Base-by-base conservation (phyloP, 2,797 vertebrate genomes). In the Sebastolobus altivelis region DNA sequence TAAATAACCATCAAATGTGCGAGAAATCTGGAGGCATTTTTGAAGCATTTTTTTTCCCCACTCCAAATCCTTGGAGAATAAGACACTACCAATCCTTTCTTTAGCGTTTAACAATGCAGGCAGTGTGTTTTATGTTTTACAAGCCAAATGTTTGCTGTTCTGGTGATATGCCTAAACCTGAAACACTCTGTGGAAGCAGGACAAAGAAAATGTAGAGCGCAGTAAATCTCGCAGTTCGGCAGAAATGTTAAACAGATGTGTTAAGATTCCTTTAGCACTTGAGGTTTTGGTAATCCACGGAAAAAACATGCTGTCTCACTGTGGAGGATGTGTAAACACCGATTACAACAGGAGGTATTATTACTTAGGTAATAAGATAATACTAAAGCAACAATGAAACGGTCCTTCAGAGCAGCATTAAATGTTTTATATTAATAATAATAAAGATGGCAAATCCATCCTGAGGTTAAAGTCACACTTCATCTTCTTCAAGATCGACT, bases 211-310 rank as follows among this genome's bases (percentile, higher is more conserved):
- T 75, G 60, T 72, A 8, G 80, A 74, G 55, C 29, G 72, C 71
- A 85, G 85, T 93, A 89, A 89, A 92, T 91, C 84, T 83, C 79
- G 20, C 49, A 86, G 79, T 81, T 81, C 72, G 55, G 33, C 43
- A 73, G 79, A 91, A 90, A 93, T 87, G 72, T 81, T 85, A 56
- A 93, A 87, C 91, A 92, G 87, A 91, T 93, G 92, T 90, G 72
- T 80, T 75, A 61, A 78, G 79, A 88, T 82, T 86, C 59, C 40
- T 72, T 87, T 78, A 77, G 74, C 65, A 80, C 76, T 89, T 84
- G 73, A 80, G 82, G 85, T 83, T 89, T 86, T 12, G n/a, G 75
- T 81, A 81, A 85, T 92, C 76, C 72, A 56, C 8, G n/a, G 52
- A n/a, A 80, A 80, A 79, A 86, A 81, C 79, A 83, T 55, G 67